Evolutionary conservation across 2,113 vertebrate genomes (phyloP).

Genomic region (Salvelinus namaycush): DNA sequence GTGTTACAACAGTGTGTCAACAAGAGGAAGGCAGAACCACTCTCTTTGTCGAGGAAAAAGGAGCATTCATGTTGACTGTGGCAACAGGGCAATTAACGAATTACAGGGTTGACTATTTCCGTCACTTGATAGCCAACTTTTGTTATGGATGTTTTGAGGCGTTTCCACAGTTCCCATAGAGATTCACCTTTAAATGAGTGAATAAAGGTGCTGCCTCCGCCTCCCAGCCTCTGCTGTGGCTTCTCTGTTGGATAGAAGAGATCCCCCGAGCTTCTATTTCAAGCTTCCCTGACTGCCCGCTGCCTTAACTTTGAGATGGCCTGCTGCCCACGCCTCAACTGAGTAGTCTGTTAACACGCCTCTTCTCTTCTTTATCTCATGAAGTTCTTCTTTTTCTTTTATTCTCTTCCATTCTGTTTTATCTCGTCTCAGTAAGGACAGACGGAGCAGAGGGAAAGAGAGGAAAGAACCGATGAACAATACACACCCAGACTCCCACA

Average conservation of each 20-base stretch:
- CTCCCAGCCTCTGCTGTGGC: neutral
- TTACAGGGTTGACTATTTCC: too few species aligned
- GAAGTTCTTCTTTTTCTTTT: neutral
- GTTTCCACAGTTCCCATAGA: neutral
- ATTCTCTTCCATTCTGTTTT: neutral
- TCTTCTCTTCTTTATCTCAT: neutral
- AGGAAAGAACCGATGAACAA: constrained; percentile 2
- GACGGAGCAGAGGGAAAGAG: neutral
- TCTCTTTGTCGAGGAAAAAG: too few species aligned
- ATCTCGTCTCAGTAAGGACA: neutral
- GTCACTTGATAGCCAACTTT: too few species aligned
- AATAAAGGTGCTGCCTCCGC: neutral
- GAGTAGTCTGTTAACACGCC: too few species aligned
- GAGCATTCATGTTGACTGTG: too few species aligned
- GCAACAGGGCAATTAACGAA: too few species aligned
- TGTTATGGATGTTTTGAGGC: neutral
- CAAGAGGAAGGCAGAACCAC: too few species aligned
- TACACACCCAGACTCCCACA: neutral
- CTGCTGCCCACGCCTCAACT: neutral
- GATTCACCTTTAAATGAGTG: neutral
- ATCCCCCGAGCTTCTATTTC: constrained; percentile 61
- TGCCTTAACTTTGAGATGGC: constrained; percentile 41
- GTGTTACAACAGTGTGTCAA: too few species aligned
- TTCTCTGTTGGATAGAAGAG: constrained; percentile 37
- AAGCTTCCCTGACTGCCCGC: constrained; percentile 47